Evolutionary conservation across 2,797 vertebrate genomes (phyloP), one percentile per base, ranked within the genome.

Genomic region (Myripristis jacobus): DNA sequence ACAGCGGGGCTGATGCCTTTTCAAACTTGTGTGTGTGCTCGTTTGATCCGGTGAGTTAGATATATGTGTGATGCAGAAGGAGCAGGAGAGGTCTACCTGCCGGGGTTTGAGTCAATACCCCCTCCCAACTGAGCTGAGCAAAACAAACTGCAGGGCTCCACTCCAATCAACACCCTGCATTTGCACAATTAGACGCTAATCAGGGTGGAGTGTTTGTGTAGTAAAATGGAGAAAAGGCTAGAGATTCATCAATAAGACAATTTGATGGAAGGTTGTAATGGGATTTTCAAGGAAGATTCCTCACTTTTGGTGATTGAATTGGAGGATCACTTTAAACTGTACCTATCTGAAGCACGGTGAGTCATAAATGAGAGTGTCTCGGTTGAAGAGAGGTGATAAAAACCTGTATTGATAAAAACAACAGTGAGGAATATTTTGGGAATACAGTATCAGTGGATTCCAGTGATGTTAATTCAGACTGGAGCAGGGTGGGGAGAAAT

Each of bases 401-500:
- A 82, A 83, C 78, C 51, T 8, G 66, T 69, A 64, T 69, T 74
- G 61, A 83, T 59, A 54, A 41, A 62, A 46, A 57, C 71, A 61
- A 36, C 51, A 18, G 16, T 60, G 24, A 46, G 52, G 63, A 25
- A 63, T 22, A 21, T 41, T 22, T 41, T 55, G 27, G 50, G 21
- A 48, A 27, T 46, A 1, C 60, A 29, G 50, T 75, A 61, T 57
- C 9, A 6, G 57, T 68, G 38, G 56, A 24, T 50, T 72, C 59
- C 41, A 13, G 34, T 13, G 73, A 65, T 41, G 60, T 57, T 51
- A 59, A 64, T 27, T 59, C 36, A 47, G 70, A 47, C 43, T 47
- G 58, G 75, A 60, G 62, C 29, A 38, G 50, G 47, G 46, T 36
- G 65, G 24, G 60, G 66, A 69, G 70, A 85, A 81, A 89, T 78